Percentiles rank a stretch among this genome's conserved stretches.
phyloP scores from a whole-genome alignment of 2,113 vertebrate species.

The Trematomus loennbergii region DNA sequence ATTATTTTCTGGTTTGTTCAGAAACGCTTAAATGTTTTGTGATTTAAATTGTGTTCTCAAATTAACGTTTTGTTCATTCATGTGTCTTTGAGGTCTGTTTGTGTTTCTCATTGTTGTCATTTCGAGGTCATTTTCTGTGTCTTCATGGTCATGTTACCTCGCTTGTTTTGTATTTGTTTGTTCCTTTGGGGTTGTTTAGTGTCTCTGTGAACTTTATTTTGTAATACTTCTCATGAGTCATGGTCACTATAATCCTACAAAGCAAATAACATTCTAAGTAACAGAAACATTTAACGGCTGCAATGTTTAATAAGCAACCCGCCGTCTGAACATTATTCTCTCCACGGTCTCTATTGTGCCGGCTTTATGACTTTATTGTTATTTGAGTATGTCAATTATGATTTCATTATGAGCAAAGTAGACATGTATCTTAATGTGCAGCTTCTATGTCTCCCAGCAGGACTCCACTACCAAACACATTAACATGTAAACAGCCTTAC shows the following conservation, averaged over 20 bases:
- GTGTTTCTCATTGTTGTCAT: background rate
- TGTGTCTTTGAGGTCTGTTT: too few species aligned
- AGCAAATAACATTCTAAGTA: background rate
- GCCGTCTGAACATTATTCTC: background rate
- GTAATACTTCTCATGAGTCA: background rate
- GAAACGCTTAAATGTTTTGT: too few species aligned
- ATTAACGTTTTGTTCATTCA: too few species aligned
- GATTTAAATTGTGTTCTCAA: too few species aligned
- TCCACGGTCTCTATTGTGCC: background rate
- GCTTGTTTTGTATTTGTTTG: too few species aligned
- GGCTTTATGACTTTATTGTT: background rate
- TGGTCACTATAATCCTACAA: background rate
- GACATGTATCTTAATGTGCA: background rate
- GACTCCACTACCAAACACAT: background rate
- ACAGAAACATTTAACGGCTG: background rate
- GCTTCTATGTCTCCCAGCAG: background rate
- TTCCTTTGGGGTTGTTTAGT: background rate
- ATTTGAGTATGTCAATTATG: background rate
- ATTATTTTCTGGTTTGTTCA: background rate
- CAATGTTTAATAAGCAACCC: background rate
- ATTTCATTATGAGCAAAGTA: background rate
- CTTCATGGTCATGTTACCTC: background rate
- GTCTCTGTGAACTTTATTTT: background rate
- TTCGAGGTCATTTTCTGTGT: background rate
- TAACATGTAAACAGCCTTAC: background rate